A percentile compares a stretch with the other conserved stretches of the same genome.
Evolutionary conservation across 1,140 invertebrate species (phyloP).

Genomic region (Geopemphigus sp.): DNA sequence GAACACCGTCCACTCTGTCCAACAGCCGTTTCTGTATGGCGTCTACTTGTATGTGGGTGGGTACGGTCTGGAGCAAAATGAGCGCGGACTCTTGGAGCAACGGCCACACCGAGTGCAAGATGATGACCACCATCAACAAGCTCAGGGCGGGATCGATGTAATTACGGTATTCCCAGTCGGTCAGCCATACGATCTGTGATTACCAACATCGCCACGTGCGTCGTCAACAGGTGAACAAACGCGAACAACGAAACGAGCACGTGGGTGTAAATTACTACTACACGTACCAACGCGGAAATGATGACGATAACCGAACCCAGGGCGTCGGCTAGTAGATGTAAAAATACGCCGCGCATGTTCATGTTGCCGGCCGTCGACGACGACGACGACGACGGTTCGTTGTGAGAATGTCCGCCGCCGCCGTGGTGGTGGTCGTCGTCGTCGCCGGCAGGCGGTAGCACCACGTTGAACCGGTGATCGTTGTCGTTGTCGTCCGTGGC

Average conservation of each 20-base stretch:
- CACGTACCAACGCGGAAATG: constrained; percentile 73
- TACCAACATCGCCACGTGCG: no score
- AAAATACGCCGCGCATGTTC: constrained; percentile 97
- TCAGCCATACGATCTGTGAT: constrained; percentile 73
- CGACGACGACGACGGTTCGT: no score
- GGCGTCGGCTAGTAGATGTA: constrained; percentile 96
- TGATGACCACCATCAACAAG: constrained; percentile 75
- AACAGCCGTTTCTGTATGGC: constrained; percentile 81
- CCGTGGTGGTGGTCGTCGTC: constrained; percentile 71
- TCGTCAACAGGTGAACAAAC: no score
- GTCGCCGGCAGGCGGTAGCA: no score
- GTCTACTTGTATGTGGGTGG: constrained; percentile 88
- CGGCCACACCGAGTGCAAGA: constrained; percentile 82
- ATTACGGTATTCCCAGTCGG: constrained; percentile 74
- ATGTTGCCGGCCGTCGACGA: constrained; percentile 75
- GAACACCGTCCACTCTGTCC: constrained; percentile 82
- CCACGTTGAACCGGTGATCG: constrained; percentile 66
- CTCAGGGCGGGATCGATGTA: constrained; percentile 95
- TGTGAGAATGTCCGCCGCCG: constrained; percentile 58
- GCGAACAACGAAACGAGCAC: no score
- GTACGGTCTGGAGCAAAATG: constrained; percentile 87
- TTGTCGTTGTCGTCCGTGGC: constrained; percentile 78
- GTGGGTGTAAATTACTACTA: no score
- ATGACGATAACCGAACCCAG: constrained; percentile 95
- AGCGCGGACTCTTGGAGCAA: constrained; percentile 81